Evolutionary conservation across 2,888 invertebrate species (phyloP), one percentile per base, ranked within the genome.

Genomic region (Seladonia tumulorum): DNA sequence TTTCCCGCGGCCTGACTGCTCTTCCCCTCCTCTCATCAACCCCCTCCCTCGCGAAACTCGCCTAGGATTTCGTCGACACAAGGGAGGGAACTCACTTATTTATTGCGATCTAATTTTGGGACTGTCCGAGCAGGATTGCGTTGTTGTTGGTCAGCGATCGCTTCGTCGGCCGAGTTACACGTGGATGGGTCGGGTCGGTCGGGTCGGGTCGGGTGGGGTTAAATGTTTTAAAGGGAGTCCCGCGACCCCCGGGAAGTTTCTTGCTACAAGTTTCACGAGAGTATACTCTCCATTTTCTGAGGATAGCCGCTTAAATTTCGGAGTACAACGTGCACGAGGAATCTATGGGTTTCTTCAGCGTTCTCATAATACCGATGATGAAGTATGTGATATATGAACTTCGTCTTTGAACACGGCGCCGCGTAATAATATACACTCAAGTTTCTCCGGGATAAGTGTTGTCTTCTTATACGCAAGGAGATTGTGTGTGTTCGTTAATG

Each of bases 71-170:
- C 70, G 60, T 22, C 63, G n/a, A 68, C 42, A 47, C 75, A 68
- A 39, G 10, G 57, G n/a, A n/a, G n/a, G 29, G 39, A 39, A 63
- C 71, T 79, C 78, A 78, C 85, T 90, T 92, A 93, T 92, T 92
- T 91, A 92, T 92, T 87, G 88, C 89, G 87, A 91, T 91, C 90
- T 88, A 91, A 91, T 92, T 91, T 90, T 88, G 82, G 84, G 76
- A 45, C n/a, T 12, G 53, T 53, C 29, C 29, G 47, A 18, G 47
- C 72, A 45, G n/a, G 45, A 45, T 73, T 63, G 35, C 35, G 35
- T 39, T 57, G 72, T 68, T 29, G 74, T 57, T 45, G 81, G 49
- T 73, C 45, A 63, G 10, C 68, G 29, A 29, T 70, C 70, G 42
- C 10, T 39, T 22, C 22, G 22, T 10, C 22, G 68, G 39, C 5